These are phyloP conservation scores for Epizoanthus rinbou DNA, from an alignment of 92 coral and sea anemone genomes.

Conservation along the genomic window DNA sequence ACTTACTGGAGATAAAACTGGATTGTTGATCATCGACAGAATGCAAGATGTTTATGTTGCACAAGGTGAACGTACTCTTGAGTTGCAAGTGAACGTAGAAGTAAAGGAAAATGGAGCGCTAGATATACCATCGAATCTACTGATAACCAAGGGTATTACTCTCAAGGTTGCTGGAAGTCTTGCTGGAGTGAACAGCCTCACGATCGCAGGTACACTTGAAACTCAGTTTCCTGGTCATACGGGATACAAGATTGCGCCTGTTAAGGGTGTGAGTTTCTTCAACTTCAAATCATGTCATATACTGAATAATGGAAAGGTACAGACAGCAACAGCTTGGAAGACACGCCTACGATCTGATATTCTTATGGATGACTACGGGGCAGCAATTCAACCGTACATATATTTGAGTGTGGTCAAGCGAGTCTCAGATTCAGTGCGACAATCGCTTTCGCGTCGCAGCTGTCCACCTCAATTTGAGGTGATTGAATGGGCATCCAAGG, in stretches of 20 bases:
- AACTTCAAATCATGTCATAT: conserved; percentile 50
- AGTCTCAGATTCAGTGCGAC: conserved; percentile 25
- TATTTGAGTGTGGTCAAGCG: conserved; percentile 1
- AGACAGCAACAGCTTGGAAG: conserved; percentile 40
- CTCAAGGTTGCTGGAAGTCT: conserved; percentile 60
- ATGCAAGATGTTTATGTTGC: conserved; percentile 59
- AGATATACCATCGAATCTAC: conserved; percentile 48
- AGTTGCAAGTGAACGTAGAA: conserved; percentile 39
- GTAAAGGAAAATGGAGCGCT: conserved; percentile 52
- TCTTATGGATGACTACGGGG: conserved; percentile 60
- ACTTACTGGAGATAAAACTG: conserved; percentile 59
- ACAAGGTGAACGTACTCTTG: conserved; percentile 19
- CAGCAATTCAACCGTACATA: conserved; percentile 27
- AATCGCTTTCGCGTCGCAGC: conserved; percentile 15
- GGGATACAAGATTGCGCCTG: conserved; percentile 46
- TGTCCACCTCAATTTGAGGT: conserved; percentile 60
- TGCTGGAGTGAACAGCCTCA: conserved; percentile 52
- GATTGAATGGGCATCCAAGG: conserved; percentile 48
- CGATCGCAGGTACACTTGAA: conserved; percentile 47
- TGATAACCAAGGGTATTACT: conserved; percentile 34
- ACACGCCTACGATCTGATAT: conserved; percentile 32
- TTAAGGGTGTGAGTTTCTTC: conserved; percentile 42
- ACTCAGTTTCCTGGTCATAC: conserved; percentile 68
- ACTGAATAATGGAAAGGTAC: conserved; percentile 46
- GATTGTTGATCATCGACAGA: conserved; percentile 35